A percentile compares a stretch with the other conserved stretches of the same genome.
These are phyloP conservation scores for Mesocricetus auratus DNA, from an alignment of 2,113 vertebrate species.

Conservation along the genomic window DNA sequence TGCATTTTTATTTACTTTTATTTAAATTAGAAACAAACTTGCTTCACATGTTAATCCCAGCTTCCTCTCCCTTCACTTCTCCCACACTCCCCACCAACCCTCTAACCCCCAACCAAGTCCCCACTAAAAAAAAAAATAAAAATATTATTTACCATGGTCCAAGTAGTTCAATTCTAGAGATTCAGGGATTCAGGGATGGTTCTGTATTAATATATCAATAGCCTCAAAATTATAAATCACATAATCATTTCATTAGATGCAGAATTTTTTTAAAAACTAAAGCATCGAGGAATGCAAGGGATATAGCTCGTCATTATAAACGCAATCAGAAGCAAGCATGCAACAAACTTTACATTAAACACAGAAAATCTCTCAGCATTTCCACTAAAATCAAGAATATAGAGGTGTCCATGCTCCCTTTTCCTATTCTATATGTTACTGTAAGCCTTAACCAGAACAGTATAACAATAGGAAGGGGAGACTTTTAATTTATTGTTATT, in stretches of 20 bases:
- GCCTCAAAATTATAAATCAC: background rate
- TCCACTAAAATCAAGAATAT: no score
- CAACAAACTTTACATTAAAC: background rate
- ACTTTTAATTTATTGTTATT: background rate
- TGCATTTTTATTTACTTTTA: no score
- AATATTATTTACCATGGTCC: background rate
- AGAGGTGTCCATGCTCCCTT: background rate
- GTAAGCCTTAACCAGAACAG: background rate
- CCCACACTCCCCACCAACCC: no score
- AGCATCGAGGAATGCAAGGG: background rate
- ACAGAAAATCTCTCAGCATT: background rate
- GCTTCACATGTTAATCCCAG: no score
- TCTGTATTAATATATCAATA: background rate
- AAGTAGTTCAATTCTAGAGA: background rate
- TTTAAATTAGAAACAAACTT: no score
- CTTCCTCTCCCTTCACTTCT: no score
- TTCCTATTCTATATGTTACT: background rate
- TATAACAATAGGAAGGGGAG: background rate
- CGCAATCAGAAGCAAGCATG: background rate
- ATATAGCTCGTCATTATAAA: background rate
- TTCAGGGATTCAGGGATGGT: background rate
- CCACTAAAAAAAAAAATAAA: no score
- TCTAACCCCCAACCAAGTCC: no score
- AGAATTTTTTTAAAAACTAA: background rate
- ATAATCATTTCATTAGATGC: background rate